Evolutionary conservation across 2,888 invertebrate species (phyloP).

Genomic region (Plutella xylostella): DNA sequence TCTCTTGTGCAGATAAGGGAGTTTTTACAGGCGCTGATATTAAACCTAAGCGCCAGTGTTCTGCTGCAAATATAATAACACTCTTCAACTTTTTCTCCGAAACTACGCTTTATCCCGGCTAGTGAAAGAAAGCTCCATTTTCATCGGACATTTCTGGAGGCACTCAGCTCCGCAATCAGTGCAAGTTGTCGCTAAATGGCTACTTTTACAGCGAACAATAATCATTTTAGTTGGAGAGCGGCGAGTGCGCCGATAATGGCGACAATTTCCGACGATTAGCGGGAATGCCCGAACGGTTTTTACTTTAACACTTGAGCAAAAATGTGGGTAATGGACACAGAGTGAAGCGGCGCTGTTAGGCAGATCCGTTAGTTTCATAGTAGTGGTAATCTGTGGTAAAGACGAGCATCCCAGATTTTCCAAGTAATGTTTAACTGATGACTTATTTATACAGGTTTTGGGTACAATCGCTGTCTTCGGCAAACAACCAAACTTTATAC

Average conservation of each 20-base stretch:
- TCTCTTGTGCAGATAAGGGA: neutral
- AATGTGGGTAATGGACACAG: slow-evolving; percentile 38
- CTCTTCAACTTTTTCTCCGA: too few relatives aligned
- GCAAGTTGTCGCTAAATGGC: slow-evolving; percentile 38
- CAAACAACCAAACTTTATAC: too few relatives aligned
- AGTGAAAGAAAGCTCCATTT: slow-evolving; percentile 3
- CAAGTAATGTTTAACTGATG: too few relatives aligned
- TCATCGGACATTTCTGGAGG: slow-evolving; percentile 1
- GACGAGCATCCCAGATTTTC: too few relatives aligned
- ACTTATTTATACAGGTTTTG: too few relatives aligned
- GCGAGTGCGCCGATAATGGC: slow-evolving; percentile 63
- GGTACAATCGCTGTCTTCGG: too few relatives aligned
- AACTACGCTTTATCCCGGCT: too few relatives aligned
- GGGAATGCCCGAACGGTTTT: slow-evolving; percentile 41
- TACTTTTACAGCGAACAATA: slow-evolving; percentile 66
- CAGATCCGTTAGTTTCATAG: too few relatives aligned
- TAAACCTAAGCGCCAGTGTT: too few relatives aligned
- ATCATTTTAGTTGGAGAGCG: slow-evolving; percentile 56
- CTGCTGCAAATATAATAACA: too few relatives aligned
- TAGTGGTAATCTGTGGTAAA: too few relatives aligned
- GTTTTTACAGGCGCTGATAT: neutral
- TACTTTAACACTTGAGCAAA: slow-evolving; percentile 48
- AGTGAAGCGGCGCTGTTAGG: neutral
- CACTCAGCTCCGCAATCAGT: slow-evolving; percentile 32
- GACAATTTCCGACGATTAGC: slow-evolving; percentile 67